phyloP scores from a whole-genome alignment of 2,797 vertebrate species.

The Catharus ustulatus region DNA sequence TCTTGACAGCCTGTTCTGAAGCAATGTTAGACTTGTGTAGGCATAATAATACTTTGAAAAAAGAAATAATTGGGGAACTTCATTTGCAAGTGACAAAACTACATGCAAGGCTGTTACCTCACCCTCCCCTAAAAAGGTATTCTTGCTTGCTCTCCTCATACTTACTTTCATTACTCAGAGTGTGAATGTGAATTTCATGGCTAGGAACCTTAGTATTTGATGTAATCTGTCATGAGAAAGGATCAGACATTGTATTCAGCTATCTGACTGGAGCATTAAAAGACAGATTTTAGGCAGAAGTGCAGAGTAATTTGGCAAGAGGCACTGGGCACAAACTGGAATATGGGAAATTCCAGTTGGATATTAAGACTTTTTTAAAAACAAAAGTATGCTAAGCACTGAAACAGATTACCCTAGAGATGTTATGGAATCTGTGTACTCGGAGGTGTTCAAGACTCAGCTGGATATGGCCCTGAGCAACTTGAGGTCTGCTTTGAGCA shows the following conservation, averaged over 20 bases:
- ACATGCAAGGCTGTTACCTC: neutral
- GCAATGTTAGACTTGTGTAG: neutral
- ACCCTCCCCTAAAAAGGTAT: neutral
- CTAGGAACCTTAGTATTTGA: neutral
- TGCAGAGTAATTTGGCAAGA: neutral
- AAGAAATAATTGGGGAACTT: neutral
- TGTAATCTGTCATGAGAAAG: neutral
- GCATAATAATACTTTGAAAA: neutral
- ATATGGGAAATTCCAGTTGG: neutral
- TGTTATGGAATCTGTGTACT: neutral
- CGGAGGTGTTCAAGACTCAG: neutral
- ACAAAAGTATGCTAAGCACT: neutral
- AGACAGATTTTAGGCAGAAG: neutral
- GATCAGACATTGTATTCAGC: neutral
- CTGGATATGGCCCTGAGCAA: neutral
- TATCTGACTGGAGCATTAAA: neutral
- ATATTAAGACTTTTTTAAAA: neutral
- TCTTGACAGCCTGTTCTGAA: neutral
- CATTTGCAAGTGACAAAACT: neutral
- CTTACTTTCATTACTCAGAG: neutral
- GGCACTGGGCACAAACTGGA: neutral
- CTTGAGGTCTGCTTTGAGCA: neutral
- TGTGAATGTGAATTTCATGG: neutral
- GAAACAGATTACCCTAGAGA: neutral
- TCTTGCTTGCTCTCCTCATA: neutral